Percentiles rank a stretch among this genome's conserved stretches.
phyloP scores from a whole-genome alignment of 2,888 invertebrate species.

The Gymnoscelis rufifasciata region DNA sequence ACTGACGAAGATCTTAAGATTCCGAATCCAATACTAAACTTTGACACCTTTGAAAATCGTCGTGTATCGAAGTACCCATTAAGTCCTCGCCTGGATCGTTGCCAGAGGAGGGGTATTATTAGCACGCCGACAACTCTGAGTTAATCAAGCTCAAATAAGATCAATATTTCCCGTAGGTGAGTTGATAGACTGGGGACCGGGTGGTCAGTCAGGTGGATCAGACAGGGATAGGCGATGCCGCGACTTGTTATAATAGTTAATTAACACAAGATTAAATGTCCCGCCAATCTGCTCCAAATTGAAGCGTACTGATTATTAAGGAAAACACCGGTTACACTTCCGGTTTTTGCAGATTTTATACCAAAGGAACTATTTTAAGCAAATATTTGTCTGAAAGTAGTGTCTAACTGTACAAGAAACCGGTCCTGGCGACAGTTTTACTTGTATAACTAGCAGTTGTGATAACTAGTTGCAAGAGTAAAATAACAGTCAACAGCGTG shows the following conservation, averaged over 20 bases:
- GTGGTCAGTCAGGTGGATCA: constrained; percentile 45
- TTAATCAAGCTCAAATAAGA: constrained; percentile 79
- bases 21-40: constrained; percentile 41
- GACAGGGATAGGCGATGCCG: constrained; percentile 36
- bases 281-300: not conserved
- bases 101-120: constrained; percentile 75
- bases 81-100: constrained; percentile 71
- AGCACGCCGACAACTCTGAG: constrained; percentile 72
- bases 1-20: constrained; percentile 1
- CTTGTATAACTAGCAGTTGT: constrained; percentile 6
- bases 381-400: constrained; percentile 14
- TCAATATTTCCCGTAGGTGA: constrained; percentile 73
- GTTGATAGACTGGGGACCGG: constrained; percentile 58
- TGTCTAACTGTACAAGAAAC: constrained; percentile 18
- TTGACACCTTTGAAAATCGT: constrained; percentile 72
- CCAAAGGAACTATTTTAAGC: constrained; percentile 2
- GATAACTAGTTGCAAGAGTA: constrained; percentile 13
- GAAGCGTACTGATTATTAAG: not conserved
- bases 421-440: constrained; percentile 10
- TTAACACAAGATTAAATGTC: constrained; percentile 21
- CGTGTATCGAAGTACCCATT: constrained; percentile 73
- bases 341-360: not conserved
- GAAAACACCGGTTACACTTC: not conserved
- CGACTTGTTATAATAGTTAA: constrained; percentile 35
- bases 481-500: constrained; percentile 5